phyloP scores from a whole-genome alignment of 2,797 vertebrate genomes.

The Mionectes olivaceus region DNA sequence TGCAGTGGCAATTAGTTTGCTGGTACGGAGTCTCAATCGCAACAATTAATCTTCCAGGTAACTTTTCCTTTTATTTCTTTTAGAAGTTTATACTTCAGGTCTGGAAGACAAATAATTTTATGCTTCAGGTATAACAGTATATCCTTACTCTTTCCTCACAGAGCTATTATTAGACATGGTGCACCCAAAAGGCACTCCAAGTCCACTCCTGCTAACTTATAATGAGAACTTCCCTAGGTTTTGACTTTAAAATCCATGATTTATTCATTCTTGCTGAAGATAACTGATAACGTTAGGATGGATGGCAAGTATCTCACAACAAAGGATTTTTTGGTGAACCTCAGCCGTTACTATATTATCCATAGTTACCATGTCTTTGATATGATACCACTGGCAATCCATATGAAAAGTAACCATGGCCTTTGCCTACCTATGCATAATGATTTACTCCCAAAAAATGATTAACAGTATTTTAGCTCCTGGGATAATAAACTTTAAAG shows the following conservation, averaged over 20 bases:
- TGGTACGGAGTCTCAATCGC: background rate
- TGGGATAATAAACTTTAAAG: background rate
- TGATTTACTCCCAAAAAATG: background rate
- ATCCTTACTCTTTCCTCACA: background rate
- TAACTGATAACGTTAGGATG: background rate
- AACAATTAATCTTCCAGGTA: background rate
- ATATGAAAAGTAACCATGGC: background rate
- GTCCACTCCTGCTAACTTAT: background rate
- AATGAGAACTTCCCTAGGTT: background rate
- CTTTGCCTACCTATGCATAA: background rate
- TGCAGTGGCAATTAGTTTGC: background rate
- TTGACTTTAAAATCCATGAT: background rate
- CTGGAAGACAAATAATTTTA: constrained; percentile 20
- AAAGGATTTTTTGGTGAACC: background rate
- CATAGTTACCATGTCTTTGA: background rate
- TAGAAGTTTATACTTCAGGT: background rate
- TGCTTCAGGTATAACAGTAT: background rate
- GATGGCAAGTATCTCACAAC: background rate
- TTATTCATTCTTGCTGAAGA: background rate
- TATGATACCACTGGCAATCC: background rate
- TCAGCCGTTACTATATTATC: background rate
- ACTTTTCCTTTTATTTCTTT: constrained; percentile 16
- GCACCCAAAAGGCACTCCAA: background rate
- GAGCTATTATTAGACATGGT: background rate
- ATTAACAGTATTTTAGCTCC: background rate